These are phyloP conservation scores for Brotula barbata DNA, from an alignment of 2,797 vertebrate genomes.

Conservation along the genomic window DNA sequence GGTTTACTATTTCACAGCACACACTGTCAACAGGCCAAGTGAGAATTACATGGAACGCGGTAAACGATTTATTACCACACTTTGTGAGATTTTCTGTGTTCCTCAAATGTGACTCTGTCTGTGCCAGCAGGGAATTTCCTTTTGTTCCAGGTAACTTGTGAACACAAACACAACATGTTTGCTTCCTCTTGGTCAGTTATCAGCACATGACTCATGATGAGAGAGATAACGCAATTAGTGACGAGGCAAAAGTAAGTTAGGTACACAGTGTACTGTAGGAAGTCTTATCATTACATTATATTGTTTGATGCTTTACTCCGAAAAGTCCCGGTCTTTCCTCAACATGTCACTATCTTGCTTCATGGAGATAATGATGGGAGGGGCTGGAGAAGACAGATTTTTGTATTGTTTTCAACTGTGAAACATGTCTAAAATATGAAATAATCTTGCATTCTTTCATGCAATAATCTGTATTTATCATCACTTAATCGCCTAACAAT, in stretches of 20 bases:
- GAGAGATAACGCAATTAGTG: not conserved
- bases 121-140: slow-evolving; percentile 44
- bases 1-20: slow-evolving; percentile 6
- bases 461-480: slow-evolving; percentile 4
- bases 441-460: not conserved
- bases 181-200: slow-evolving; percentile 56
- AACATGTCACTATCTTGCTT: not conserved
- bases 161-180: slow-evolving; percentile 30
- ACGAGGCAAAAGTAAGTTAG: not conserved
- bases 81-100: slow-evolving; percentile 50
- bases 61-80: not conserved
- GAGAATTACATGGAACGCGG: not conserved
- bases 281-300: not conserved
- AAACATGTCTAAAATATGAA: not conserved
- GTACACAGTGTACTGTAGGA: not conserved
- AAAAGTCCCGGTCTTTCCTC: slow-evolving; percentile 27
- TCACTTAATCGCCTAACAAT: slow-evolving; percentile 1
- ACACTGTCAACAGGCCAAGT: slow-evolving; percentile 10
- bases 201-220: slow-evolving; percentile 50
- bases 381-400: not conserved
- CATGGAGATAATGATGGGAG: slow-evolving; percentile 10
- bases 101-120: slow-evolving; percentile 7
- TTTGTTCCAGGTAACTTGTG: slow-evolving; percentile 28
- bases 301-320: not conserved
- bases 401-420: not conserved